Base-by-base conservation (phyloP, 1,140 invertebrate genomes). In the Lineus longissimus region DNA sequence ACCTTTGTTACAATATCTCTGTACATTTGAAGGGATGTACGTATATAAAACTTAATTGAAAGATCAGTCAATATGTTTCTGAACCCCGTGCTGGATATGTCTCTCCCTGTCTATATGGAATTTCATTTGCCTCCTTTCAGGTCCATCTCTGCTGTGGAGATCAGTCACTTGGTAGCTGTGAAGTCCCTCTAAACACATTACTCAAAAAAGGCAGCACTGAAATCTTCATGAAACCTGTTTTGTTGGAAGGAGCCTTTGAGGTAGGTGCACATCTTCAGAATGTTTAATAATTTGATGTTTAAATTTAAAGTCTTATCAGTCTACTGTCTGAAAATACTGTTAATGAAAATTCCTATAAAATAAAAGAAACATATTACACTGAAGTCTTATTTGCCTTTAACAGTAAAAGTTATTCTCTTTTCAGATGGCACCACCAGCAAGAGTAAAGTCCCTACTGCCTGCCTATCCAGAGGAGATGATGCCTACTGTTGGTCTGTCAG, bases 141-240 rank as follows among this genome's bases (percentile, higher is more conserved):
- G 66, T 83, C 30, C 75, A 83, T 63, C 66, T 83, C 30, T 83
- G 81, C 63, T 80, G 75, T 74, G 80, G 80, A 13, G 81, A 83
- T 59, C 74, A 80, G 67, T 80, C 79, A 47, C 63, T 82, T n/a
- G 82, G 81, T 1, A 77, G 70, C 40, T 74, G 73, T 70, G 76
- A 80, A 30, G 71, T 83, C 29, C 73, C 74, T 17, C 59, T 81
- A 0, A 69, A 65, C 25, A 56, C 64, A 11, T 59, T 81, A n/a
- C 55, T 82, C n/a, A 74, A 78, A 62, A 74, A 76, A 55, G 77
- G 74, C 61, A 79, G 76, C 56, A 78, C 76, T 62, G 77, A 81
- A 56, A 78, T 81, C 59, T 78, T 74, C 65, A 79, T 80, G 79
- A 77, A 71, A 62, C 77, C 79, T 43, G 76, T 78, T 2, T 66